These are phyloP conservation scores for Probosciger aterrimus DNA, from an alignment of 2,113 vertebrate species.

Conservation along the genomic window DNA sequence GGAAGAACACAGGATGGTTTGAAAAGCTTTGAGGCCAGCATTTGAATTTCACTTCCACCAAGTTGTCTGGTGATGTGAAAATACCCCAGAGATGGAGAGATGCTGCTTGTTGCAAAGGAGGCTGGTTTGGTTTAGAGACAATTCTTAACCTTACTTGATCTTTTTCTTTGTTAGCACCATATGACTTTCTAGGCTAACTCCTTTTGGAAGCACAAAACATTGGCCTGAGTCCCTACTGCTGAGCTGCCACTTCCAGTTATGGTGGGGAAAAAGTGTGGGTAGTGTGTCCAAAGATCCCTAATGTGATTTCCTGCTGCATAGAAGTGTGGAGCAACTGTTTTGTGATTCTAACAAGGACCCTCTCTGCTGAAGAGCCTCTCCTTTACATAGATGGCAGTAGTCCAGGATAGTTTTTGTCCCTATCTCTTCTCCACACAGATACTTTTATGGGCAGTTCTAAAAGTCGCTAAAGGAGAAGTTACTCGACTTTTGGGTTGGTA, in stretches of 20 bases:
- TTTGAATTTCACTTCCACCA: not conserved
- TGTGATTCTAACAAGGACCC: not conserved
- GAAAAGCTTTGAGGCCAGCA: not conserved
- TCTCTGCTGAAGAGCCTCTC: not conserved
- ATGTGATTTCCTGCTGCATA: too few relatives aligned
- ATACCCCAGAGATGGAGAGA: not conserved
- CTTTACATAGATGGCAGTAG: not conserved
- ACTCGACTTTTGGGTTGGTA: not conserved
- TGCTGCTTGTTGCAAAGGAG: not conserved
- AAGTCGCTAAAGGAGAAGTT: not conserved
- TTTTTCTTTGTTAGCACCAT: not conserved
- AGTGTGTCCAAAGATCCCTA: not conserved
- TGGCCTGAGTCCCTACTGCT: not conserved
- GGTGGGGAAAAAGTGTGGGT: rapidly evolving
- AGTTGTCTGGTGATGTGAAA: not conserved
- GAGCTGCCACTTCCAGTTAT: not conserved
- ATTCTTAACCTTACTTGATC: not conserved
- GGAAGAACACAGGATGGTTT: not conserved
- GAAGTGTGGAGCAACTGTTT: not conserved
- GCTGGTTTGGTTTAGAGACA: too few relatives aligned
- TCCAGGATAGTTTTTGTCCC: not conserved
- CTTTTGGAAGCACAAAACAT: not conserved
- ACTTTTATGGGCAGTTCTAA: not conserved
- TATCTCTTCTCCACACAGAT: not conserved
- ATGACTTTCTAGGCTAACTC: not conserved